Evolutionary conservation across 92 coral and sea anemone species (phyloP).

Genomic region (Palythoa caribaeorum): DNA sequence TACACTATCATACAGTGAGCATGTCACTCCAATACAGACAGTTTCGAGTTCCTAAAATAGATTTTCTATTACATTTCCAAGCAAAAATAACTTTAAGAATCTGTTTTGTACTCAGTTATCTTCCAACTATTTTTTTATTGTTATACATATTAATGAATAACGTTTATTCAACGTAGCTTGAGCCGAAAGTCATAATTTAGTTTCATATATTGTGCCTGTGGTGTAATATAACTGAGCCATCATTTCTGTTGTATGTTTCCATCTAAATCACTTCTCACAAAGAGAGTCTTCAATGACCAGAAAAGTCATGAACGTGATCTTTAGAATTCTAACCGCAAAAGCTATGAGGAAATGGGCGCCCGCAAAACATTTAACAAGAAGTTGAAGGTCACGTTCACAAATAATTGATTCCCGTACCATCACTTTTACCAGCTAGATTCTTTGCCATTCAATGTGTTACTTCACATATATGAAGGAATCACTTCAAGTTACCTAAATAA

Average conservation of each 20-base stretch:
- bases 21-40: not conserved
- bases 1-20: not conserved
- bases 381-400: conserved; percentile 6
- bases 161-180: not conserved
- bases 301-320: conserved; percentile 17
- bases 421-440: not conserved
- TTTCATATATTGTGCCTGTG: not conserved
- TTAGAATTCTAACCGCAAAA: conserved; percentile 1
- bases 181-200: not conserved
- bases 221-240: not conserved
- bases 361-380: conserved; percentile 7
- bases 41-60: conserved; percentile 34
- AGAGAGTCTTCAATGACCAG: not conserved
- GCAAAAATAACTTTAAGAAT: not conserved
- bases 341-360: conserved; percentile 14
- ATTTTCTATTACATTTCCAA: not conserved
- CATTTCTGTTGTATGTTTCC: not conserved
- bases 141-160: not conserved
- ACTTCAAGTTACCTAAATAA: too few species aligned
- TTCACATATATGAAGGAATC: not conserved
- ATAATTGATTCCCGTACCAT: not conserved
- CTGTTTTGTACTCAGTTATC: not conserved
- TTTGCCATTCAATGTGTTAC: not conserved
- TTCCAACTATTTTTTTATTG: not conserved
- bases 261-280: not conserved